Percentiles rank a stretch among this genome's conserved stretches.
Conservation (phyloP, 2,797 vertebrate genomes). For the Carcharodon carcharias region DNA sequence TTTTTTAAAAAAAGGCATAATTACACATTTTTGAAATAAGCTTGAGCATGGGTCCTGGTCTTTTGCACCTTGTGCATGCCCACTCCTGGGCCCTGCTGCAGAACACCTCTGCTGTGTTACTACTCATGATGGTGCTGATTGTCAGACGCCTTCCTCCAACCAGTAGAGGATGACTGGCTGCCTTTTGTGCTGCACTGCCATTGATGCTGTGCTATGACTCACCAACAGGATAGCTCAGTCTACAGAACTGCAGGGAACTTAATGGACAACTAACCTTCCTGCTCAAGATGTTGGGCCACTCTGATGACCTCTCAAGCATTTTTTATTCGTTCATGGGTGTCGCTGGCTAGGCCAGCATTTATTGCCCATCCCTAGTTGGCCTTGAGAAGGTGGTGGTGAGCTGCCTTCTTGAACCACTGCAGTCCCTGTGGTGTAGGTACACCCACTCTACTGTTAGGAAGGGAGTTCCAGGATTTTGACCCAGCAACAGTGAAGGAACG, state of each 20-base stretch:
- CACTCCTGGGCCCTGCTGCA: not conserved
- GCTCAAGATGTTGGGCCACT: not conserved
- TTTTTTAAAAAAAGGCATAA: too few species aligned
- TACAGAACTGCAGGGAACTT: not conserved
- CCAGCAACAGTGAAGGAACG: too few species aligned
- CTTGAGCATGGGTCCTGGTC: too few species aligned
- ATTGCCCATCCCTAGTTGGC: too few species aligned
- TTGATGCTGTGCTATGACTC: not conserved
- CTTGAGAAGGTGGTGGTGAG: too few species aligned
- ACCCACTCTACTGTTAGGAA: too few species aligned
- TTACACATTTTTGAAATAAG: too few species aligned
- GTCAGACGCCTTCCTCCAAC: not conserved
- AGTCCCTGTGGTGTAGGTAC: too few species aligned
- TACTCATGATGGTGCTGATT: not conserved
- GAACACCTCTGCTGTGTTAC: not conserved
- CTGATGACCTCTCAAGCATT: not conserved
- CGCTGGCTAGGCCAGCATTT: too few species aligned
- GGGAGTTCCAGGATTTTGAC: too few species aligned
- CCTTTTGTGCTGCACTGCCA: not conserved
- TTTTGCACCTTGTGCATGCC: too few species aligned
- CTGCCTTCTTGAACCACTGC: too few species aligned
- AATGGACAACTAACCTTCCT: not conserved
- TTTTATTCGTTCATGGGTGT: not conserved
- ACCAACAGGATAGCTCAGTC: not conserved
- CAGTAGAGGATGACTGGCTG: not conserved